Evolutionary conservation across 2,113 vertebrate genomes (phyloP).

Genomic region (Lamprotornis superbus): DNA sequence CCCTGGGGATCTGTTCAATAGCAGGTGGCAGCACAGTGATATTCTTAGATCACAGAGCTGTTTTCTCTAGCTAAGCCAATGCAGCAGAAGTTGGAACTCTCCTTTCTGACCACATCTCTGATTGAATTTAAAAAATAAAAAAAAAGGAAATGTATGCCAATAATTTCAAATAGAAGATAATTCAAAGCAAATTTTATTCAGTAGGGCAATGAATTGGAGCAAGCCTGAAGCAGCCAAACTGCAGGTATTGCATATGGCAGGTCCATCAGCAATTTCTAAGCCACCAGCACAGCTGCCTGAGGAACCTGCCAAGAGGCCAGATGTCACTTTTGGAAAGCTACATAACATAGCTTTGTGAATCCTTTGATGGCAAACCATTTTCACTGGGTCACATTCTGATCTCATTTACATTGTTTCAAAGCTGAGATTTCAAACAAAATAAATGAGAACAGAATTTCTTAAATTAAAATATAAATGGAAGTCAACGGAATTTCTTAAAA

Average conservation of each 20-base stretch:
- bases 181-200: constrained; percentile 61
- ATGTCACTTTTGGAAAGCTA: constrained; percentile 62
- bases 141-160: background rate
- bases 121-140: background rate
- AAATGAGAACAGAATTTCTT: background rate
- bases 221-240: constrained; percentile 30
- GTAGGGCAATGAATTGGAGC: constrained; percentile 27
- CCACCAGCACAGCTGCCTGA: constrained; percentile 47
- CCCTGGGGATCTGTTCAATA: background rate
- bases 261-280: background rate
- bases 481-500: background rate
- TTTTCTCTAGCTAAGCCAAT: background rate
- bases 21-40: background rate
- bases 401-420: constrained; percentile 44
- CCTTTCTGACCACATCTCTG: background rate
- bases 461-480: background rate
- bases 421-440: background rate
- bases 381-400: constrained; percentile 42
- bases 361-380: constrained; percentile 54
- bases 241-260: constrained; percentile 44
- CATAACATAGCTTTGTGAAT: constrained; percentile 24
- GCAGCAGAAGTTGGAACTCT: background rate
- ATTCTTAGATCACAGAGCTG: background rate
- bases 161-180: constrained; percentile 35
- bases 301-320: constrained; percentile 60